Conservation (phyloP, 2,888 invertebrate species). For the Hydraecia micacea region DNA sequence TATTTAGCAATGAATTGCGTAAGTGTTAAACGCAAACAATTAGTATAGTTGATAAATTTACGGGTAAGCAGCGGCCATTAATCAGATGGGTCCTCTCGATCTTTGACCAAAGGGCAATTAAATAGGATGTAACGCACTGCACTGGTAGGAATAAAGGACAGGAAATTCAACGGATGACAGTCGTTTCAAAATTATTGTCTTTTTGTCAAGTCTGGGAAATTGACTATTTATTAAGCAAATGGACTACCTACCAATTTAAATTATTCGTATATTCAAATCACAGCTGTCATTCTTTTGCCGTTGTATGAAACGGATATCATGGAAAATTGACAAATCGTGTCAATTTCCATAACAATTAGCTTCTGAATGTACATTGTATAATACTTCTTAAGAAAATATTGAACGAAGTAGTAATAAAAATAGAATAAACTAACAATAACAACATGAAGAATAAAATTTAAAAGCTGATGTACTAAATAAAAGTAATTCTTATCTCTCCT, state of each 20-base stretch:
- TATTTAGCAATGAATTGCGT: no score
- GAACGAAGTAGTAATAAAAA: background rate
- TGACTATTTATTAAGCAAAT: background rate
- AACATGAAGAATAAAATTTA: background rate
- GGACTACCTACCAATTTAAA: background rate
- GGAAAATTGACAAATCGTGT: background rate
- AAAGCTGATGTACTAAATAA: background rate
- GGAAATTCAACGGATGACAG: background rate
- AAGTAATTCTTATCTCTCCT: background rate
- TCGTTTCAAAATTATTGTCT: background rate
- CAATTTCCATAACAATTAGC: background rate
- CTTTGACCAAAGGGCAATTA: slow-evolving; percentile 27
- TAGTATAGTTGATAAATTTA: slow-evolving; percentile 33
- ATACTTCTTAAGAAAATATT: background rate
- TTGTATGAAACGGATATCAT: no score
- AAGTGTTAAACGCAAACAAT: no score
- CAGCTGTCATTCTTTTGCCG: background rate
- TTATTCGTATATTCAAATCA: background rate
- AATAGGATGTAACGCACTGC: background rate
- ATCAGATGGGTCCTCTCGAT: slow-evolving; percentile 32
- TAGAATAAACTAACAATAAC: background rate
- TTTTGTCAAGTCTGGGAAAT: background rate
- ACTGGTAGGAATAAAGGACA: slow-evolving; percentile 1
- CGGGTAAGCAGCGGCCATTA: slow-evolving; percentile 31
- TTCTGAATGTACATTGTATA: background rate